Conservation (phyloP, 2,888 invertebrate species). For the Zeuzera pyrina region DNA sequence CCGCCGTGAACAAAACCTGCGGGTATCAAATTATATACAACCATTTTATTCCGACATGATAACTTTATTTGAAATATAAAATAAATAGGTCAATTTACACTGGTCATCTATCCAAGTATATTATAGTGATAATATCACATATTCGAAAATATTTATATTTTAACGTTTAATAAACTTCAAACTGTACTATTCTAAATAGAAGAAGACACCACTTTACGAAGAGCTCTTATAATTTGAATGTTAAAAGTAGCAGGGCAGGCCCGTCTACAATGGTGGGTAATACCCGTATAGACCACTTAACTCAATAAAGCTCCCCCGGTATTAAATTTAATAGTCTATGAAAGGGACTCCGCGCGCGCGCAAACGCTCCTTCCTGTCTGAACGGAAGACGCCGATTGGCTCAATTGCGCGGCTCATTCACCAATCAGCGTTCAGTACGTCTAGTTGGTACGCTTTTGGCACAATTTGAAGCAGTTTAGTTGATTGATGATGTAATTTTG, state of each 20-base stretch:
- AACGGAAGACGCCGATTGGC: slow-evolving; percentile 70
- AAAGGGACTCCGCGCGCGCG: slow-evolving; percentile 52
- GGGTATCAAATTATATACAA: slow-evolving; percentile 35
- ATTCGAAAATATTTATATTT: too few relatives aligned
- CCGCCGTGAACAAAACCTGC: slow-evolving; percentile 51
- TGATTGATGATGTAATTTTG: slow-evolving; percentile 9
- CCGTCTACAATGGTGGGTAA: too few relatives aligned
- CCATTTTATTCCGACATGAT: slow-evolving; percentile 26
- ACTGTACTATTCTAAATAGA: too few relatives aligned
- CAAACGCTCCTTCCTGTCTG: slow-evolving; percentile 57
- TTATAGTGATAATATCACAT: too few relatives aligned
- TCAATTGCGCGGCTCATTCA: slow-evolving; percentile 62
- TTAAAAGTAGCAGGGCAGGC: not conserved
- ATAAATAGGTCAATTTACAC: slow-evolving; percentile 28
- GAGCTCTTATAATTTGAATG: too few relatives aligned
- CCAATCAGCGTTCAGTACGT: slow-evolving; percentile 51
- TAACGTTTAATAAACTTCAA: too few relatives aligned
- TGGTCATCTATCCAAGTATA: slow-evolving; percentile 24
- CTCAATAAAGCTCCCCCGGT: slow-evolving; percentile 66
- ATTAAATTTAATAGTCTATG: slow-evolving; percentile 69
- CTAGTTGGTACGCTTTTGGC: slow-evolving; percentile 15
- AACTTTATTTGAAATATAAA: slow-evolving; percentile 15
- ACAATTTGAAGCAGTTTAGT: slow-evolving; percentile 7
- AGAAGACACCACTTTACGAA: too few relatives aligned
- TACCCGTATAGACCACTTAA: slow-evolving; percentile 65